These are phyloP conservation scores for Barypeithes pellucidus DNA, from an alignment of 2,888 invertebrate genomes.

Conservation along the genomic window DNA sequence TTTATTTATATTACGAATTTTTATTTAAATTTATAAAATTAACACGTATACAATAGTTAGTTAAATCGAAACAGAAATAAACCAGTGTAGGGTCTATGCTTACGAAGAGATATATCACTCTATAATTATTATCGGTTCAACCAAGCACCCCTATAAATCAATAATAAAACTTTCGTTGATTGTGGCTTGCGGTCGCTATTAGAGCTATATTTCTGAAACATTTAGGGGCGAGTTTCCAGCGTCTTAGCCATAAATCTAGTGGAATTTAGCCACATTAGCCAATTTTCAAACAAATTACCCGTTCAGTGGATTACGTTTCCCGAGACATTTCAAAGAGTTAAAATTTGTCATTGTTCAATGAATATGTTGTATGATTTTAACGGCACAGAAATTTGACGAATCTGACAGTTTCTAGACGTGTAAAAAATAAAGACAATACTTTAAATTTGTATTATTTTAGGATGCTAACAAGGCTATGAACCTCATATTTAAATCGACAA, in stretches of 20 bases:
- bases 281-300: conserved; percentile 32
- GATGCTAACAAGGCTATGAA: too few species aligned
- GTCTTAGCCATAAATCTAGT: conserved; percentile 37
- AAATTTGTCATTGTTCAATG: neutral
- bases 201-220: conserved; percentile 27
- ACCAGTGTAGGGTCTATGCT: neutral
- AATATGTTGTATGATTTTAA: too few species aligned
- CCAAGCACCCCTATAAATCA: conserved; percentile 37
- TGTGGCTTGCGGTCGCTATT: conserved; percentile 42
- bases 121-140: conserved; percentile 26
- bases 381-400: too few species aligned
- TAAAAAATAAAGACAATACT: too few species aligned
- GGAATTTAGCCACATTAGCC: conserved; percentile 24
- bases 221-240: conserved; percentile 26
- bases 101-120: conserved; percentile 18
- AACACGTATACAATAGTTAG: too few species aligned
- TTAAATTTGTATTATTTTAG: too few species aligned
- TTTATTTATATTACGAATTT: too few species aligned
- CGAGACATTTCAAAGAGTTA: neutral
- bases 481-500: too few species aligned
- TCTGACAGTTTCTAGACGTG: too few species aligned
- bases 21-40: too few species aligned
- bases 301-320: conserved; percentile 8
- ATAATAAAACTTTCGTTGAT: conserved; percentile 37
- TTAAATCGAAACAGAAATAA: neutral